phyloP scores from a whole-genome alignment of 2,797 vertebrate genomes.

The Schizopygopsis malacanthus region DNA sequence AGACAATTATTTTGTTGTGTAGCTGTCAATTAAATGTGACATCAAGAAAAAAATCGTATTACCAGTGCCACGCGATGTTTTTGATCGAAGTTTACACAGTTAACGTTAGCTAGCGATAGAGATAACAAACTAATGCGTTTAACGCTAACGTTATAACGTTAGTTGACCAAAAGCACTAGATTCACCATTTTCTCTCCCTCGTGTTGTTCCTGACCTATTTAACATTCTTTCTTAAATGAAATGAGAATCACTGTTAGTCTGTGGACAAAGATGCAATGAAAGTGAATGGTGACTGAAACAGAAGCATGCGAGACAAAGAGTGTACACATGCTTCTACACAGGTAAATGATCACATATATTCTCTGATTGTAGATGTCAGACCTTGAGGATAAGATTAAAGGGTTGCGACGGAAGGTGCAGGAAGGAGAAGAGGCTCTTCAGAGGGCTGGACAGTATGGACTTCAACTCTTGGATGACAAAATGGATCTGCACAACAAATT shows the following conservation, averaged over 20 bases:
- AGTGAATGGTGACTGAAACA: neutral
- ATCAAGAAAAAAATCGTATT: neutral
- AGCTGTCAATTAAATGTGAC: neutral
- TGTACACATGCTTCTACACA: neutral
- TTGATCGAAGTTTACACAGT: neutral
- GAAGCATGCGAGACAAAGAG: neutral
- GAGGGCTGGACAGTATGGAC: slow-evolving; percentile 89
- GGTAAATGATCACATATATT: neutral
- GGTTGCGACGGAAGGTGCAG: slow-evolving; percentile 75
- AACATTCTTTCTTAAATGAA: neutral
- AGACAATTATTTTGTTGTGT: neutral
- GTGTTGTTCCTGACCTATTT: too few relatives aligned
- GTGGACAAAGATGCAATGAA: neutral
- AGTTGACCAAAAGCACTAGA: slow-evolving; percentile 65
- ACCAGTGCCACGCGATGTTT: neutral
- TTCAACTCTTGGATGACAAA: slow-evolving; percentile 88
- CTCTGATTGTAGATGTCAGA: slow-evolving; percentile 33
- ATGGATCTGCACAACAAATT: slow-evolving; percentile 87
- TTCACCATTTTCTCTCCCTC: neutral
- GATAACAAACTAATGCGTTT: neutral
- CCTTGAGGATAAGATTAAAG: slow-evolving; percentile 62
- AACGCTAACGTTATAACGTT: neutral
- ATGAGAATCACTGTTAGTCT: neutral
- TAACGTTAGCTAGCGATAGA: neutral
- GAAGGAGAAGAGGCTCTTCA: slow-evolving; percentile 85